Percentiles rank a stretch among this genome's conserved stretches.
These are phyloP conservation scores for Fregetta grallaria DNA, from an alignment of 2,113 vertebrate genomes.

Conservation along the genomic window DNA sequence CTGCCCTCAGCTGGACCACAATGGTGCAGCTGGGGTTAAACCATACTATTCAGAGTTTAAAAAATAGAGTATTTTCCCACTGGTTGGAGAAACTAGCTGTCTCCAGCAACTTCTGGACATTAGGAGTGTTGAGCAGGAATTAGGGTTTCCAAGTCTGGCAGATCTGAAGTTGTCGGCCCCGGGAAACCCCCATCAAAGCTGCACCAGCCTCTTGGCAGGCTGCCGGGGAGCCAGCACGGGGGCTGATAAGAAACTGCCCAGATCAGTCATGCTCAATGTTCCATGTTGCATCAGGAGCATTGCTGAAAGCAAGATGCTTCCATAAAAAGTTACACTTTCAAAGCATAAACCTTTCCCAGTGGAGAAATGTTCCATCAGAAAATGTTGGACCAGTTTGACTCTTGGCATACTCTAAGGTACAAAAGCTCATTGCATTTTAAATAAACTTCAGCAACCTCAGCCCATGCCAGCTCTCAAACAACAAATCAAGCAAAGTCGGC, in stretches of 20 bases:
- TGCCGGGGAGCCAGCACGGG: not conserved
- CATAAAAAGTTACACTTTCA: slow-evolving; percentile 33
- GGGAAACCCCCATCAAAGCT: not conserved
- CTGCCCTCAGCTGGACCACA: not conserved
- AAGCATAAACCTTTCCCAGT: slow-evolving; percentile 20
- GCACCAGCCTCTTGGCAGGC: not conserved
- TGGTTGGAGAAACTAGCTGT: not conserved
- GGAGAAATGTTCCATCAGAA: slow-evolving; percentile 47
- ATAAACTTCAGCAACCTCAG: slow-evolving; percentile 8
- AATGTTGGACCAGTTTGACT: slow-evolving; percentile 35
- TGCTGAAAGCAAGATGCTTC: slow-evolving; percentile 17
- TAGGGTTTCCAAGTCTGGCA: not conserved
- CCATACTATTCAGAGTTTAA: not conserved
- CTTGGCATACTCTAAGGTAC: slow-evolving; percentile 26
- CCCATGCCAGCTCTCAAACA: slow-evolving; percentile 22
- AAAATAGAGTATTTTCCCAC: not conserved
- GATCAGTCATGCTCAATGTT: not conserved
- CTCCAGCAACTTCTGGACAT: not conserved
- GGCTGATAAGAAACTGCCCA: not conserved
- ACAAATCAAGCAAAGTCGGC: not conserved
- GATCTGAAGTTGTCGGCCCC: not conserved
- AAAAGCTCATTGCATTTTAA: slow-evolving; percentile 51
- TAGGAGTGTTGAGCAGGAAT: not conserved
- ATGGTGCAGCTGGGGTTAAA: not conserved
- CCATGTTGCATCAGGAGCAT: not conserved